Evolutionary conservation across 2,797 vertebrate genomes (phyloP), one percentile per base, ranked within the genome.

Genomic region (Mionectes olivaceus): DNA sequence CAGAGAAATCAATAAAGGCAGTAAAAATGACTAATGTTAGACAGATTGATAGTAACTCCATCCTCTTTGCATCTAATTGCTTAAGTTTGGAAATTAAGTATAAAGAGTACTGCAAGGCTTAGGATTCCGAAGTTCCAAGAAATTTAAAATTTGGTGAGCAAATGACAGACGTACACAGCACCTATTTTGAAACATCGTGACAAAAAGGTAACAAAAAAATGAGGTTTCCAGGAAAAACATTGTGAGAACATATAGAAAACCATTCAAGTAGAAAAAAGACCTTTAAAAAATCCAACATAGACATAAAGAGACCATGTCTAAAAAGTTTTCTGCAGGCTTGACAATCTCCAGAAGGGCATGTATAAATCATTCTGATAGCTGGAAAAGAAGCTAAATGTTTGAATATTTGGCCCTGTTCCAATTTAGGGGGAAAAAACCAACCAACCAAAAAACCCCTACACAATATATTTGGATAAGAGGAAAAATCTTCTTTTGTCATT

Each of bases 1-100:
- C 24, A 70, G 35, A 91, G 67, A 73, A 65, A 76, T 77, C 60
- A 89, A 43, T 86, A 47, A 83, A 89, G 55, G 41, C 57, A 68
- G 44, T 84, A 64, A 91, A 95, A 95, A 49, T 71, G 0, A 77
- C 33, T 63, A 46, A 46, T 27, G 32, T 47, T 47, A 43, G 22
- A 13, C 79, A 79, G 71, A 74, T 23, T 69, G 50, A 69, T n/a
- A 47, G 35, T n/a, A 61, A 73, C 63, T 83, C 55, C 59, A 79
- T 41, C 71, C 43, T 73, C 49, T 65, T 33, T 65, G 21, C 41
- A 68, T 60, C 25, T 78, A 63, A 47, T 3, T 47, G 43, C 32
- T 87, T 53, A 81, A 86, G 23, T 68, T 49, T 57, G 33, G 30
- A 70, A 94, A 83, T 56, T 44, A 52, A 2, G 19, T 3, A 44